These are phyloP conservation scores for Musca domestica DNA, from an alignment of 1,140 invertebrate species.

Conservation along the genomic window DNA sequence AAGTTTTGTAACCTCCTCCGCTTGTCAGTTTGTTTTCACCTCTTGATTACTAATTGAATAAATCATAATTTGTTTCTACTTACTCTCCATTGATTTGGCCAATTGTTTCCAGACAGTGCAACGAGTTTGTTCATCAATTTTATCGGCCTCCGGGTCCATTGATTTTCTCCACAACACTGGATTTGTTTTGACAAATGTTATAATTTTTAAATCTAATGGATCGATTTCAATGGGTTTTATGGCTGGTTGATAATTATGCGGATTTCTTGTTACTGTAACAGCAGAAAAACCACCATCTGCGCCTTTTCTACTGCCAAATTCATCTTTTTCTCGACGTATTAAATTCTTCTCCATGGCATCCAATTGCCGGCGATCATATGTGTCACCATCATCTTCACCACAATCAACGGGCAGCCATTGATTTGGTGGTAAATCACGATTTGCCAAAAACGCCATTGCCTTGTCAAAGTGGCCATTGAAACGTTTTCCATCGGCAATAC, in stretches of 20 bases:
- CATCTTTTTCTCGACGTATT: conserved; percentile 23
- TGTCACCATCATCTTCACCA: conserved; percentile 46
- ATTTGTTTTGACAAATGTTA: conserved; percentile 51
- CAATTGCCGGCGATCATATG: conserved; percentile 39
- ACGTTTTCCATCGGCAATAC: conserved; percentile 41
- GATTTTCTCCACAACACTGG: conserved; percentile 49
- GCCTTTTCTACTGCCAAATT: background rate
- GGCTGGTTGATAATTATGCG: background rate
- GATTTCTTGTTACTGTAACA: no score
- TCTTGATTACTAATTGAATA: background rate
- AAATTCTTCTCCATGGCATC: conserved; percentile 44
- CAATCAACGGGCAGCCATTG: conserved; percentile 43
- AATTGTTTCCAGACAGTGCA: conserved; percentile 45
- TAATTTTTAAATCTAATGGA: conserved; percentile 42
- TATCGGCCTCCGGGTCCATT: conserved; percentile 41
- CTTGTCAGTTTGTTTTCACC: no score
- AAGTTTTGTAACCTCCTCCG: no score
- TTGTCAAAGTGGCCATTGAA: conserved; percentile 52
- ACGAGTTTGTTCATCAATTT: conserved; percentile 45
- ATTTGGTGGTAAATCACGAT: conserved; percentile 37
- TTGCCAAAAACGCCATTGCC: conserved; percentile 47
- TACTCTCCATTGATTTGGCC: conserved; percentile 36
- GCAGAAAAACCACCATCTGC: background rate
- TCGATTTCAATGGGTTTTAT: conserved; percentile 40
- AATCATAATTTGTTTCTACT: background rate